Conservation (phyloP, 2,113 vertebrate genomes). For the Falco punctatus region DNA sequence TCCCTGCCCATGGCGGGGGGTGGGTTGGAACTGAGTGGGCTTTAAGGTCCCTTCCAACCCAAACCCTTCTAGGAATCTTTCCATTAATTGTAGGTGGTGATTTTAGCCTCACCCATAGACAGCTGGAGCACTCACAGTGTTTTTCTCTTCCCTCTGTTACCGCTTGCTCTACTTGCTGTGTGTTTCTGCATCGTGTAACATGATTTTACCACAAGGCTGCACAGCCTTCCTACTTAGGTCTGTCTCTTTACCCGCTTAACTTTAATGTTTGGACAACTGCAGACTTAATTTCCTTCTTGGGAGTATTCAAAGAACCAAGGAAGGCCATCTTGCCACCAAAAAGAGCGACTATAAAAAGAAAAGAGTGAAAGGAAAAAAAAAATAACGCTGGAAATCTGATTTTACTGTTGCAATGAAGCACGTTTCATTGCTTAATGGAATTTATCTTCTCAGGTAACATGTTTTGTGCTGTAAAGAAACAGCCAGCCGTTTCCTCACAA, state of each 20-base stretch:
- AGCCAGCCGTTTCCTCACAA: background rate
- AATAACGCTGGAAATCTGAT: background rate
- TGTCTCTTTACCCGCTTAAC: background rate
- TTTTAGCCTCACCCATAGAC: accelerated
- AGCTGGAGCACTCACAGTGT: accelerated
- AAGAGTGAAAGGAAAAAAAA: background rate
- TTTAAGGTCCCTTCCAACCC: too few relatives aligned
- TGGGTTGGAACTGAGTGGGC: too few relatives aligned
- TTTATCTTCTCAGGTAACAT: background rate
- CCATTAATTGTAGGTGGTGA: background rate
- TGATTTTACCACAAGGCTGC: accelerated
- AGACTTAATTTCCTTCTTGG: background rate
- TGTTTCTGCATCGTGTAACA: accelerated
- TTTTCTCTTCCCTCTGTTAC: background rate
- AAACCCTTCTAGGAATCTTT: too few relatives aligned
- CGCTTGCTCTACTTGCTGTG: background rate
- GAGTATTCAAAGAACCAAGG: background rate
- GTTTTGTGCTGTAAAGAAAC: background rate
- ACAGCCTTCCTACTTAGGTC: background rate
- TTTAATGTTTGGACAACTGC: background rate
- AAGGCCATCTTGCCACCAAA: background rate
- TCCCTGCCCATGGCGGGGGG: too few relatives aligned
- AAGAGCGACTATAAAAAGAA: background rate
- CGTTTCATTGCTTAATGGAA: background rate
- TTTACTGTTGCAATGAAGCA: background rate